Base-by-base conservation (phyloP, 2,113 vertebrate genomes). In the Pygathrix nemaeus region DNA sequence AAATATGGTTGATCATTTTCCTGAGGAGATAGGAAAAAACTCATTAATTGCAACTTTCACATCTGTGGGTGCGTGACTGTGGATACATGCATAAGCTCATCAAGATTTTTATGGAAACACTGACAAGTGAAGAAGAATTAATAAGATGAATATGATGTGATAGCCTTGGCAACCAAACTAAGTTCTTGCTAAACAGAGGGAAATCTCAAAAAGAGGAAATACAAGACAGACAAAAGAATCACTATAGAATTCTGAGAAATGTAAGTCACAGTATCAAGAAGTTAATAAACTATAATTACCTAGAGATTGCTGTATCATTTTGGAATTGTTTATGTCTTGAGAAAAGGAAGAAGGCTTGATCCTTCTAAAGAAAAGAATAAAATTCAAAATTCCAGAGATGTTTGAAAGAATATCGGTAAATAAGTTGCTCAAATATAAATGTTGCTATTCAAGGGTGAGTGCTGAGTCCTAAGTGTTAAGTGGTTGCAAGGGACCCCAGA, bases 101-200 rank as follows among this genome's bases (percentile, higher is more conserved):
- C 8, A 96, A 64, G n/a, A 73, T 72, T 85, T 73, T 91, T 91
- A 78, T 50, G 72, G 43, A 94, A 83, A 79, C 20, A 76, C 20
- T 72, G 78, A 95, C 50, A 72, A 93, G 20, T 82, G 9, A 92
- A 82, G 9, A 92, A 78, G 30, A 84, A 88, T 91, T 75, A 70
- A 32, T 75, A 88, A 66, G 52, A 92, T 30, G 17, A 61, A 85
- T n/a, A 61, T 64, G 13, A 57, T 18, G 17, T 32, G 32, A 90
- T 43, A 61, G 35, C 35, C 17, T 82, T 89, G 50, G 45, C 68
- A 94, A 79, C 16, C 48, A 76, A 50, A 86, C 18, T 43, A 50
- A 6, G 3, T 43, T 88, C n/a, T 75, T 88, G n/a, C 5, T n/a
- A 70, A 75, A 38, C 57, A 70, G 50, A 81, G 32, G 14, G 13